phyloP scores from a whole-genome alignment of 1,140 invertebrate genomes.

The Medauroidea extradentata region DNA sequence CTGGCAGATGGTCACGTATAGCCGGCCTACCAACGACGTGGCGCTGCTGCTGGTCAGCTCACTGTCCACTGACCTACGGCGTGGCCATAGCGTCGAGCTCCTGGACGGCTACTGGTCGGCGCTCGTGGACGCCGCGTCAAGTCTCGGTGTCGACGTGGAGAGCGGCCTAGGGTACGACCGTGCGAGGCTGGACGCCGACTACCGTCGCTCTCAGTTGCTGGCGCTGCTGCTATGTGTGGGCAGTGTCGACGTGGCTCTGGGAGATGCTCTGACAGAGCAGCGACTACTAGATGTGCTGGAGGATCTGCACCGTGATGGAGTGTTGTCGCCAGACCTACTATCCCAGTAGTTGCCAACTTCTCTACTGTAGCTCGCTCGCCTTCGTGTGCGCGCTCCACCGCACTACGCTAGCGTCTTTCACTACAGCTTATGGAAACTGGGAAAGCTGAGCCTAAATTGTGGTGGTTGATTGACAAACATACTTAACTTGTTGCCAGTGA shows the following conservation, averaged over 20 bases:
- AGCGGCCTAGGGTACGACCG: conserved; percentile 52
- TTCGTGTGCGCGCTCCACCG: too few species aligned
- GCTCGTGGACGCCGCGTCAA: conserved; percentile 49
- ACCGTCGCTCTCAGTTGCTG: conserved; percentile 63
- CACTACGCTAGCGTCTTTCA: too few species aligned
- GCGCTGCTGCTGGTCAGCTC: conserved; percentile 74
- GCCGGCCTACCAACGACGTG: conserved; percentile 70
- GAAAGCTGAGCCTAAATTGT: too few species aligned
- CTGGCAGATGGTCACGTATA: conserved; percentile 81
- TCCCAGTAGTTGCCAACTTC: too few species aligned
- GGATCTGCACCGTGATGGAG: conserved; percentile 55
- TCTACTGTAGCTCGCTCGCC: too few species aligned
- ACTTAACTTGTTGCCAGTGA: too few species aligned
- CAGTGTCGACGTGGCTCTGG: conserved; percentile 68
- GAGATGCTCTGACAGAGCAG: conserved; percentile 63
- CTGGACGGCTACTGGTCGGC: conserved; percentile 65
- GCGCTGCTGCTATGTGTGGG: conserved; percentile 72
- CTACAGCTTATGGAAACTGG: too few species aligned
- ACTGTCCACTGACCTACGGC: conserved; percentile 61
- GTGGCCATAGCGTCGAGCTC: conserved; percentile 51
- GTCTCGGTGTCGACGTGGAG: conserved; percentile 55
- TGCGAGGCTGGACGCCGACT: conserved; percentile 56
- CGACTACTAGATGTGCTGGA: conserved; percentile 56
- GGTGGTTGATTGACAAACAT: too few species aligned
- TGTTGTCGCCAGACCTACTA: conserved; percentile 34